These are phyloP conservation scores for Calyptomena viridis DNA, from an alignment of 2,113 vertebrate species.

Conservation along the genomic window DNA sequence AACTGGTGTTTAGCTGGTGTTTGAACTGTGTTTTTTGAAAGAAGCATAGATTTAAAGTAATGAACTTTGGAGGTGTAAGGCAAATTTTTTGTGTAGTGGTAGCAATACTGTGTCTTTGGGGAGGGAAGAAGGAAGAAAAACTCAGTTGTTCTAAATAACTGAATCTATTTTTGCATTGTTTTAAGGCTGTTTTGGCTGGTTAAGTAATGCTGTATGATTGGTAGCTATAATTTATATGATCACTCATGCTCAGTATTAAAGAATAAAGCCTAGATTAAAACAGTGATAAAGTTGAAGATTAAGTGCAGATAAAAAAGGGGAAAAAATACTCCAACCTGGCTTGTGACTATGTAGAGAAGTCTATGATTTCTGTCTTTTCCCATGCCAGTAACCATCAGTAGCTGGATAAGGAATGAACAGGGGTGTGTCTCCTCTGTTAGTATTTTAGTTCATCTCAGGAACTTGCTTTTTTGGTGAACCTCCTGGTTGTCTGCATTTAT, in stretches of 20 bases:
- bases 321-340: fast-evolving
- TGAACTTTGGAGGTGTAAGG: background rate
- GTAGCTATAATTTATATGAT: background rate
- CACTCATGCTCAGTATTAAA: background rate
- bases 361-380: background rate
- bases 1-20: background rate
- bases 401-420: background rate
- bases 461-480: background rate
- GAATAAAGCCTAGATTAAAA: background rate
- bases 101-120: background rate
- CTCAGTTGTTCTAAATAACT: background rate
- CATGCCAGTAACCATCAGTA: background rate
- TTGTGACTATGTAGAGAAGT: background rate
- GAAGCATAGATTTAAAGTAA: background rate
- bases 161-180: background rate
- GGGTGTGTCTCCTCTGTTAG: background rate
- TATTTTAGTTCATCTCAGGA: background rate
- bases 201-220: background rate
- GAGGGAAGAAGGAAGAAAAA: background rate
- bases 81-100: background rate
- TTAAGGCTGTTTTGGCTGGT: background rate
- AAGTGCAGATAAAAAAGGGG: background rate
- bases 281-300: background rate
- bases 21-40: background rate
- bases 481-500: background rate